Evolutionary conservation across 2,888 invertebrate species (phyloP).

Genomic region (Tinea trinotella): DNA sequence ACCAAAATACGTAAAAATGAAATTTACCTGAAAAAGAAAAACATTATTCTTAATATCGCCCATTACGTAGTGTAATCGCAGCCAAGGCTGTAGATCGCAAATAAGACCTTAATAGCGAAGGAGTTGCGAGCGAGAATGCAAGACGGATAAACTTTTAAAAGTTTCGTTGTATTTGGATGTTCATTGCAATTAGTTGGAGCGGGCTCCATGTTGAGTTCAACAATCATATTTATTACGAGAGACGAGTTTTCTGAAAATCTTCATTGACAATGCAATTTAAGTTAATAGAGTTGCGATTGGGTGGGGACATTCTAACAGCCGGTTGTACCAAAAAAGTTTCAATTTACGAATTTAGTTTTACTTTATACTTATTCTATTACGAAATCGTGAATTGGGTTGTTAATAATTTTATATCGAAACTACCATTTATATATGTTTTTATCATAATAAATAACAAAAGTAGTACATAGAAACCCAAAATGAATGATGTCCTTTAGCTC

Average conservation of each 20-base stretch:
- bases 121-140: neutral
- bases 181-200: conserved; percentile 20
- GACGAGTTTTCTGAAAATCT: conserved; percentile 20
- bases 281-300: too few relatives aligned
- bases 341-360: too few relatives aligned
- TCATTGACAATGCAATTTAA: neutral
- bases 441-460: too few relatives aligned
- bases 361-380: too few relatives aligned
- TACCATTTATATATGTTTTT: too few relatives aligned
- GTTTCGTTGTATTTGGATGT: conserved; percentile 6
- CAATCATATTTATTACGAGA: conserved; percentile 62
- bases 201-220: conserved; percentile 35
- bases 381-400: too few relatives aligned
- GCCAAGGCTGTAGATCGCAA: neutral
- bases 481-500: too few relatives aligned
- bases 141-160: neutral
- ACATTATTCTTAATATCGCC: neutral
- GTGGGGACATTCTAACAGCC: too few relatives aligned
- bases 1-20: neutral
- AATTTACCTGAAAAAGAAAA: neutral
- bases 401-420: too few relatives aligned
- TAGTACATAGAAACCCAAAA: too few relatives aligned
- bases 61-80: too few relatives aligned
- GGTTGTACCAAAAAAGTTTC: too few relatives aligned
- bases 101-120: neutral